Evolutionary conservation across 53 echinoderm and acorn worm species (phyloP), one percentile per base, ranked within the genome.

Genomic region (Temnopleurus reevesii): DNA sequence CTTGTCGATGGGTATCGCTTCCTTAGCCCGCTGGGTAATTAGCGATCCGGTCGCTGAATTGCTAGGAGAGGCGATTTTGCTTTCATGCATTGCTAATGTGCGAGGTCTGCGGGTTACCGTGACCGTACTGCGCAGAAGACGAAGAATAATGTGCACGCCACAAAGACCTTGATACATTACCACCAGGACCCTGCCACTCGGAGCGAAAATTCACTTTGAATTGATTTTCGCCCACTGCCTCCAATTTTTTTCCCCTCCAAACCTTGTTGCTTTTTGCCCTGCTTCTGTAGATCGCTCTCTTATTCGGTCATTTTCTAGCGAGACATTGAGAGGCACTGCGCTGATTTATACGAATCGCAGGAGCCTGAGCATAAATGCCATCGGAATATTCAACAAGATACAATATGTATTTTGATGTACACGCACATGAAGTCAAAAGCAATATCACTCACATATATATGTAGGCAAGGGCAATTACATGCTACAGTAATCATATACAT

Each of bases 1-100:
- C n/a, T n/a, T n/a, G n/a, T 21, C 26, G 21, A 77, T 77, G 77
- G 77, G 27, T 81, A 81, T 81, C 81, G 31, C 31, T 81, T 46
- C 53, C 81, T 31, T 46, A 28, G n/a, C 81, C 81, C 81, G 53
- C 81, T 81, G 81, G 81, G 81, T 81, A 81, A 81, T 81, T 81
- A 81, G 53, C 81, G 81, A 26, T 51, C 31, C 49, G 53, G 45
- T 47, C 53, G 81, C 81, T 81, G 81, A 46, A 81, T 81, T 51
- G 81, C 81, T 81, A 53, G 12, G 33, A 81, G 53, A 81, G 53
- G 49, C 81, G 53, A 81, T 27, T 81, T 81, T 26, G 53, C 81
- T 81, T 81, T 81, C 81, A 81, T 81, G 81, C 81, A 81, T 81
- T 81, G 47, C 30, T 81, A 81, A 81, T 81, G 53, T 46, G 81